These are phyloP conservation scores for Nycteola revayana DNA, from an alignment of 2,888 invertebrate genomes.

Conservation along the genomic window DNA sequence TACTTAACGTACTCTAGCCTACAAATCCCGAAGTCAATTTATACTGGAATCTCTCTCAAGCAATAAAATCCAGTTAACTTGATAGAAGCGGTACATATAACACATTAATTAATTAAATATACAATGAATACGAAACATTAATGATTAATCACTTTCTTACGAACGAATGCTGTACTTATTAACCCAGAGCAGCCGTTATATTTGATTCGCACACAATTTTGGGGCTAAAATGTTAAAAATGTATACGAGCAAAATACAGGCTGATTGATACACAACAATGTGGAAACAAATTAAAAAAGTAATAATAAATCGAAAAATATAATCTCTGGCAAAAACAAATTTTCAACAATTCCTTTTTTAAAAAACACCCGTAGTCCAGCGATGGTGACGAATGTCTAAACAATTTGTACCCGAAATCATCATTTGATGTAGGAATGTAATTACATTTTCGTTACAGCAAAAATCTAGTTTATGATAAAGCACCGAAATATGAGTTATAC, in stretches of 20 bases:
- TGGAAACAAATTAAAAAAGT: slow-evolving; percentile 52
- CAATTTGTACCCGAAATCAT: slow-evolving; percentile 48
- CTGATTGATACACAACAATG: slow-evolving; percentile 52
- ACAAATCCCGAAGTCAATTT: slow-evolving; percentile 29
- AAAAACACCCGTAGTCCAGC: slow-evolving; percentile 16
- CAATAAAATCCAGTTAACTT: slow-evolving; percentile 27
- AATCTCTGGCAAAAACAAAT: slow-evolving; percentile 70
- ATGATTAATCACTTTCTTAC: slow-evolving; percentile 46
- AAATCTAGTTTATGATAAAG: slow-evolving; percentile 48
- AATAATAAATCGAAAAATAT: slow-evolving; percentile 78
- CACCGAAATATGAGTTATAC: slow-evolving; percentile 57
- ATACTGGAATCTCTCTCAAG: slow-evolving; percentile 13
- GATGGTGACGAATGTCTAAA: slow-evolving; percentile 28
- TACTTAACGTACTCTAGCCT: slow-evolving; percentile 20
- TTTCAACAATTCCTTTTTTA: slow-evolving; percentile 70
- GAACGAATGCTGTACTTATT: slow-evolving; percentile 64
- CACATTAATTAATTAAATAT: slow-evolving; percentile 35
- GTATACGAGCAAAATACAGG: slow-evolving; percentile 17
- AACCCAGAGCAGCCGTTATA: slow-evolving; percentile 30
- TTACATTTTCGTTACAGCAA: slow-evolving; percentile 46
- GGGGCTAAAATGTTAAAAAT: slow-evolving; percentile 17
- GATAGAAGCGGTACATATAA: slow-evolving; percentile 28
- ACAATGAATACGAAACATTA: slow-evolving; percentile 40
- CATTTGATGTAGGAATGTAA: slow-evolving; percentile 66
- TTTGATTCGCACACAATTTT: slow-evolving; percentile 25